Evolutionary conservation across 1,140 invertebrate genomes (phyloP).

Genomic region (Aphis gossypii): DNA sequence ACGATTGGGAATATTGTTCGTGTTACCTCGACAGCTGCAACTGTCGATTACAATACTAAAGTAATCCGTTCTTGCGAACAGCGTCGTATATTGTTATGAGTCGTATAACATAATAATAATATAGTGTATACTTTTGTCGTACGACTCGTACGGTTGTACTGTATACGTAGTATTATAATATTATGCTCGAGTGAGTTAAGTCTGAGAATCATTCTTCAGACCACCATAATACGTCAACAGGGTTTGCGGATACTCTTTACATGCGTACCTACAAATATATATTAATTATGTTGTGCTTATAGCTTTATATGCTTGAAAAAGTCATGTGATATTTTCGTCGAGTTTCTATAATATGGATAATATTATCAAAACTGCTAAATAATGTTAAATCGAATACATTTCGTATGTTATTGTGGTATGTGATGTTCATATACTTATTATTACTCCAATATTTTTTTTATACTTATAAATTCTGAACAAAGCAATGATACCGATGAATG

Average conservation of each 20-base stretch:
- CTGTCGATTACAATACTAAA: not conserved
- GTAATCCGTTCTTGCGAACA: not conserved
- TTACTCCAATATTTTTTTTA: no score
- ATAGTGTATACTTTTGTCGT: not conserved
- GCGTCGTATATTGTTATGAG: not conserved
- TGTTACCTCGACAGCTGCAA: not conserved
- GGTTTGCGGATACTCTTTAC: not conserved
- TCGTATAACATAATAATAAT: not conserved
- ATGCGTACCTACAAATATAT: not conserved
- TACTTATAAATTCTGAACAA: no score
- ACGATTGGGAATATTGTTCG: not conserved
- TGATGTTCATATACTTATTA: no score
- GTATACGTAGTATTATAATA: not conserved
- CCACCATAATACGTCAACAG: not conserved
- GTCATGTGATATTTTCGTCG: not conserved
- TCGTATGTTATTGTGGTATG: not conserved
- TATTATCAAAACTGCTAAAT: no score
- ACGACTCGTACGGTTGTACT: not conserved
- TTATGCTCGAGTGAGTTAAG: not conserved
- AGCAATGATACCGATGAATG: no score
- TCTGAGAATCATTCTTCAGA: not conserved
- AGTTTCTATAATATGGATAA: no score
- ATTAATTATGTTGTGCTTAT: not conserved
- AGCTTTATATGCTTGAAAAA: not conserved
- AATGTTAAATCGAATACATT: not conserved